Evolutionary conservation across 2,888 invertebrate species (phyloP).

Genomic region (Lamellibrachia columna): DNA sequence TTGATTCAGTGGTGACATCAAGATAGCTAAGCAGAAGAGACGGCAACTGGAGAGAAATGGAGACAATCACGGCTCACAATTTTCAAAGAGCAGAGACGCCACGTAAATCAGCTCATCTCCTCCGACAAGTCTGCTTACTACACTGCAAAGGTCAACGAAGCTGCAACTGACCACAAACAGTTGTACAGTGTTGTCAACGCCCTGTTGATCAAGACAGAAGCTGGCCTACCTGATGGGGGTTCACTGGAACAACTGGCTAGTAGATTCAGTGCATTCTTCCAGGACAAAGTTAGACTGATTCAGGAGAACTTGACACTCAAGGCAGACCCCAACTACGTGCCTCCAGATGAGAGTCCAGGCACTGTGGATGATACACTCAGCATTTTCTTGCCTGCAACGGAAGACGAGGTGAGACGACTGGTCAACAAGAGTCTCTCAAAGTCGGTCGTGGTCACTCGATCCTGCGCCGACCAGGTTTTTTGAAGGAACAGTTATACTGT

Average conservation of each 20-base stretch:
- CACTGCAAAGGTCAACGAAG: background rate
- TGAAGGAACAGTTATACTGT: background rate
- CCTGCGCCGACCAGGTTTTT: background rate
- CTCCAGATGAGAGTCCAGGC: background rate
- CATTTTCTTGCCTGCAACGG: background rate
- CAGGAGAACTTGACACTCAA: background rate
- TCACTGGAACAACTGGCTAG: background rate
- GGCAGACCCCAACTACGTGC: background rate
- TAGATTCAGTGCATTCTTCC: background rate
- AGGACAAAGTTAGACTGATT: background rate
- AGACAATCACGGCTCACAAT: background rate
- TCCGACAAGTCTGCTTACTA: background rate
- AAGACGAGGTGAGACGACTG: background rate
- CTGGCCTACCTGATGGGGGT: background rate
- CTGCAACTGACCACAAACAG: background rate
- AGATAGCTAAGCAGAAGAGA: conserved; percentile 4
- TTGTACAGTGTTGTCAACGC: background rate
- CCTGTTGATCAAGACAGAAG: background rate
- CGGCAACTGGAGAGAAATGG: background rate
- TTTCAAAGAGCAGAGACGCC: background rate
- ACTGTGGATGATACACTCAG: background rate
- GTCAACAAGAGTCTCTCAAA: background rate
- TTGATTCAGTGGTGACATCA: background rate
- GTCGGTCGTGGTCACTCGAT: background rate
- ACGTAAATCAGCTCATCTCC: background rate